Base-by-base conservation (phyloP, 2,888 invertebrate genomes). In the Hypsopygia costalis region DNA sequence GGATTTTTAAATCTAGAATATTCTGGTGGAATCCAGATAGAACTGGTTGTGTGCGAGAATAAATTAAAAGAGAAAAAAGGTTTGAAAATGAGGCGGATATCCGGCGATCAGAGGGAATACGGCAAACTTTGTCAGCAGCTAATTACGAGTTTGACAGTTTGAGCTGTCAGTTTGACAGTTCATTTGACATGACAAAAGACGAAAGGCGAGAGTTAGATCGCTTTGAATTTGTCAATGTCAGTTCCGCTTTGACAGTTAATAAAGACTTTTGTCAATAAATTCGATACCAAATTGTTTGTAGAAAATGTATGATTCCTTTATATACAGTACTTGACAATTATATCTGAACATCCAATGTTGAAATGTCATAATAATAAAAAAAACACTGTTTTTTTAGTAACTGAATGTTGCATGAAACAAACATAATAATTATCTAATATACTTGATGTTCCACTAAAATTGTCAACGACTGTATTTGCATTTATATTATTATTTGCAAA, bases 111-210 rank as follows among this genome's bases (percentile, higher is more conserved):
- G 76, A 89, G 94, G 55, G 95, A 96, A 68, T 97, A 96, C 68
- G 95, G 95, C 48, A 95, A 95, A 74, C 90, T 97, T 29, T 97
- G 97, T 76, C 94, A 96, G 69, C 95, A 96, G 79, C 81, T 97
- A 58, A 95, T 97, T 44, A 95, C 95, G 36, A 95, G 95, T 69
- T 93, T 97, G 89, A 94, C 94, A 43, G 94, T 94, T 69, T 95
- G 80, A 55, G 3, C 20, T 33, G 35, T 12, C 32, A 39, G 10
- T 34, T 22, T 10, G 39, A 11, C 36, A 36, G 16, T 35, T 16
- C 3, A 3, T 21, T 21, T 21, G 21, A 21, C 6, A n/a, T n/a
- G n/a, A n/a, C n/a, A n/a, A n/a, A n/a, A n/a, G n/a, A 25, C 1
- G 25, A 3, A n/a, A 8, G 25, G 2, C 25, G 6, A 7, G 2